Base-by-base conservation (phyloP, 1,140 invertebrate genomes). In the Trachelipus rathkii region DNA sequence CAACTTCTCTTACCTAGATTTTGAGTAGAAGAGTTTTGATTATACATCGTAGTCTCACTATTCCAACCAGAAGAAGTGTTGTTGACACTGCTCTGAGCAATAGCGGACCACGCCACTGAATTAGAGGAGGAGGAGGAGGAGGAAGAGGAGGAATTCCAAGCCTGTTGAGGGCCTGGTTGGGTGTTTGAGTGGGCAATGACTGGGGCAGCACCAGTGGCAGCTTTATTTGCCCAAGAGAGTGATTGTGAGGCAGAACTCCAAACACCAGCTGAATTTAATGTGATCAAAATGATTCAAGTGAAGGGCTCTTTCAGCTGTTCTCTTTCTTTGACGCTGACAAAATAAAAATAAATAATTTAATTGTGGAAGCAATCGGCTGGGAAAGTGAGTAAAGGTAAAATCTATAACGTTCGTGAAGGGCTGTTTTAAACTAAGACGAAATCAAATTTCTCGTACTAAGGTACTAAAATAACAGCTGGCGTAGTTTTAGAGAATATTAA, bases 191-290 rank as follows among this genome's bases (percentile, higher is more conserved):
- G n/a, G 53, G 70, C 50, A 15, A 72, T 74, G 4, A 71, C 21
- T 11, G 74, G 19, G 24, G 71, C 74, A 66, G 71, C 74, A 19
- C 72, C 77, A 24, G 79, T 78, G 50, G 50, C 11, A 23, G 81
- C 76, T 33, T 75, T 74, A 72, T 53, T 82, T 4, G 87, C 84
- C 89, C 89, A 90, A 33, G 86, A 87, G 10, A 90, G 81, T 71
- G 85, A 87, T 72, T 89, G 87, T 10, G 87, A 86, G 0, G 85
- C 86, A 1, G 85, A 83, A 23, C 86, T 87, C 89, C 89, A 90
- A 79, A 89, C 89, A 13, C 87, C 87, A 8, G 85, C 85, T 67
- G 86, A 85, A 69, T 85, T 81, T 70, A 78, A 79, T 77, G 82
- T 83, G n/a, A n/a, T n/a, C n/a, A 76, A 78, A 79, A 77, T 83